Base-by-base conservation (phyloP, 2,888 invertebrate genomes). In the Cantharis lateralis region DNA sequence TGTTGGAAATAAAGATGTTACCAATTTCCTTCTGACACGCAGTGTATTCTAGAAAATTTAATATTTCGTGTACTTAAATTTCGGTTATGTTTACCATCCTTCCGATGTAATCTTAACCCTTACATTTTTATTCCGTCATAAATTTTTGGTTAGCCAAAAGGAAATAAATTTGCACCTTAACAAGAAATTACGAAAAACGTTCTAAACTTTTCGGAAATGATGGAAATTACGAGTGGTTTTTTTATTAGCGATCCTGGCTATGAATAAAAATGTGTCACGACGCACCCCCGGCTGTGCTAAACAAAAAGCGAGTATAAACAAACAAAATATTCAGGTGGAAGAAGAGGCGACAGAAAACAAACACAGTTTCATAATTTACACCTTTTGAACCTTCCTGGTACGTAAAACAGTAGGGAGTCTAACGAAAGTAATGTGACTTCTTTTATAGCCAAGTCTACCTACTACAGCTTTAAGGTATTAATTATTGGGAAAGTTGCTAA, bases 351-450 rank as follows among this genome's bases (percentile, higher is more conserved):
- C 82, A 83, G 84, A 84, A 84, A 84, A 84, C 83, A 82, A 83
- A 84, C 81, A 83, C 79, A 78, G 82, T 77, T 81, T 82, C 83
- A 84, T 84, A 84, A 84, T 84, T 84, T 83, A 84, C 84, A 84
- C 84, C 83, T 84, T 71, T 79, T 80, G 82, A 81, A 81, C 80
- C 83, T 83, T 83, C 83, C 82, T 81, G 81, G 82, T 82, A 76
- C 70, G 72, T 74, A 75, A 48, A 76, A 80, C 79, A 79, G 79
- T 77, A 68, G 77, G 79, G 75, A 77, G 79, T 28, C 70, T 48
- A 72, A 75, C 64, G 66, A 74, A 71, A 48, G 66, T 66, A 62
- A 78, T 20, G 69, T 68, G 48, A 68, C 64, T 77, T 71, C 76
- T 72, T 76, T 72, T 72, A 64, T 72, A 72, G 26, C 28, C 26